These are phyloP conservation scores for Aquatica leii DNA, from an alignment of 2,888 invertebrate species.

Conservation along the genomic window DNA sequence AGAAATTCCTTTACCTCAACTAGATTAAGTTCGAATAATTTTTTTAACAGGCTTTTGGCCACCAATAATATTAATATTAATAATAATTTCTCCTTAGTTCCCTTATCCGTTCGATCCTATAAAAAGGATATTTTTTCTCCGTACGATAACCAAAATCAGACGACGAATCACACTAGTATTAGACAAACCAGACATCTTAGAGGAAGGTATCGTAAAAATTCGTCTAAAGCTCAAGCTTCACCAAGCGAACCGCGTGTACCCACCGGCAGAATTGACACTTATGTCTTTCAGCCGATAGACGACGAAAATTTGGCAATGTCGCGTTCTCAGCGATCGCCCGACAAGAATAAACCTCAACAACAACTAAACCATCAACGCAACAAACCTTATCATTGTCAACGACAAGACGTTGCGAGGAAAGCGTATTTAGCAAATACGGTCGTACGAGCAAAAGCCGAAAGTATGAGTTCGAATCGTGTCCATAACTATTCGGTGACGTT, in stretches of 20 bases:
- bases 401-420: slow-evolving; percentile 70
- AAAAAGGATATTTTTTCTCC: slow-evolving; percentile 23
- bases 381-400: slow-evolving; percentile 64
- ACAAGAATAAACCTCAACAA: slow-evolving; percentile 31
- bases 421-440: slow-evolving; percentile 72
- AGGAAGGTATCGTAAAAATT: slow-evolving; percentile 24
- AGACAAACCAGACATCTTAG: slow-evolving; percentile 37
- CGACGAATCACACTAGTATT: slow-evolving; percentile 26
- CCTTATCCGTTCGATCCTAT: slow-evolving; percentile 17
- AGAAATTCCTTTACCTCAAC: slow-evolving; percentile 50
- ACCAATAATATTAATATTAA: slow-evolving; percentile 9
- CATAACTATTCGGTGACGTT: slow-evolving; percentile 72
- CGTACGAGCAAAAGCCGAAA: slow-evolving; percentile 71
- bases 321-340: slow-evolving; percentile 45
- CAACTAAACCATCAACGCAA: slow-evolving; percentile 15
- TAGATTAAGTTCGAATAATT: slow-evolving; percentile 46
- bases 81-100: slow-evolving; percentile 16
- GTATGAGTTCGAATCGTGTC: slow-evolving; percentile 67
- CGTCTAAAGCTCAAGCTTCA: slow-evolving; percentile 37
- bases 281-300: slow-evolving; percentile 28
- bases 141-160: slow-evolving; percentile 23
- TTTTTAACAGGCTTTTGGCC: slow-evolving; percentile 42
- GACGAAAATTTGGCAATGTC: slow-evolving; percentile 17
- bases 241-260: slow-evolving; percentile 33
- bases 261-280: slow-evolving; percentile 37